Evolutionary conservation across 2,797 vertebrate genomes (phyloP), one percentile per base, ranked within the genome.

Genomic region (Catostomus latipinnis): DNA sequence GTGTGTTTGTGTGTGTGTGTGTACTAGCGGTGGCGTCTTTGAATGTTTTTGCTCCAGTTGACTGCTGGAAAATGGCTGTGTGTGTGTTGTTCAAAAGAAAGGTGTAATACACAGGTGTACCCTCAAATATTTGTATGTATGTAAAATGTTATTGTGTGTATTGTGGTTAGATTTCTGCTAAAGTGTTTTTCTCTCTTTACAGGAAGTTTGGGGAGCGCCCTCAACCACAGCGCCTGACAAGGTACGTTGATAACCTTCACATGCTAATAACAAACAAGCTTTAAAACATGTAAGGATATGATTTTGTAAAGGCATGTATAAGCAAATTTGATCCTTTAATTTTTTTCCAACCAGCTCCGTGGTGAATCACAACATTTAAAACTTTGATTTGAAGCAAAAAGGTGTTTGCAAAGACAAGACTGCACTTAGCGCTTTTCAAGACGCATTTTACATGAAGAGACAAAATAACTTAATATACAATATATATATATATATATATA

Each of bases 131-230:
- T 48, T 81, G 49, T 78, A 46, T 61, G 68, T 71, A 45, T n/a
- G 69, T 49, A 61, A 67, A 66, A 73, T 60, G 74, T 75, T 83
- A 71, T 69, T 84, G 71, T 77, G 80, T 82, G 50, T 71, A 54
- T 46, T 83, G 77, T 71, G 75, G 69, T 89, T 80, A 84, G 85
- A 84, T 85, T 83, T 80, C 73, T 34, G 18, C 62, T 80, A 62
- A 85, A 54, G 57, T 57, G 62, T 74, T 88, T 88, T 80, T 75
- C 34, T 62, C 14, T 85, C 83, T 81, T 88, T 93, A 80, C 93
- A 99, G 98, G 96, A 99, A 99, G 95, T 98, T 98, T 90, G 97
- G 97, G 95, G 98, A 99, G 95, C 95, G 95, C 93, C 97, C 97
- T 95, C 97, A 97, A 94, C 97, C 97, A 87, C 98, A 97, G 91